Conservation (phyloP, 2,797 vertebrate species). For the Cossypha niveicapilla region DNA sequence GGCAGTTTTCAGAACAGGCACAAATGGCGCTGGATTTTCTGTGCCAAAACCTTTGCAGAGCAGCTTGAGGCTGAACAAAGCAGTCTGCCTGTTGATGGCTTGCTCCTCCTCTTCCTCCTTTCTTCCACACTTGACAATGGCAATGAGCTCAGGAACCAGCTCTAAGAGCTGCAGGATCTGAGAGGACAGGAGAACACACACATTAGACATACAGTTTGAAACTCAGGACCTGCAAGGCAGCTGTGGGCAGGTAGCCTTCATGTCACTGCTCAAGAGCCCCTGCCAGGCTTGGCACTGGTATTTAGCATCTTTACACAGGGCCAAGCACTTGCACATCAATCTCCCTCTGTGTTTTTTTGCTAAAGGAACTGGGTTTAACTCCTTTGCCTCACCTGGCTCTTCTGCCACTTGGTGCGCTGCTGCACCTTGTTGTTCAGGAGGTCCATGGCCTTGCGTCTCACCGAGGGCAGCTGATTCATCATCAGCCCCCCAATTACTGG, state of each 20-base stretch:
- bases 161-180: slow-evolving; percentile 83
- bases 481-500: slow-evolving; percentile 87
- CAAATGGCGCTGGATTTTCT: slow-evolving; percentile 75
- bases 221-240: not conserved
- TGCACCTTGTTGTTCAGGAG: slow-evolving; percentile 94
- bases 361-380: not conserved
- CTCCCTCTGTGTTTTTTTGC: not conserved
- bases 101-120: slow-evolving; percentile 79
- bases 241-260: accelerated
- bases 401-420: slow-evolving; percentile 80
- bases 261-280: not conserved
- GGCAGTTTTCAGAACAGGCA: slow-evolving; percentile 78
- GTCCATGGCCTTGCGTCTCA: slow-evolving; percentile 94
- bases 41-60: slow-evolving; percentile 89
- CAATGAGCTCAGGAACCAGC: slow-evolving; percentile 81
- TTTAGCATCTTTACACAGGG: accelerated
- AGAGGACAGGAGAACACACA: not conserved
- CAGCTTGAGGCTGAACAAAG: slow-evolving; percentile 91
- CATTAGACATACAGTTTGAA: not conserved
- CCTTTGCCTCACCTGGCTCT: slow-evolving; percentile 75
- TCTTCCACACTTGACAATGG: slow-evolving; percentile 73
- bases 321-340: not conserved
- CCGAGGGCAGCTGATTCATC: slow-evolving; percentile 83
- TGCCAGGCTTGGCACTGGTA: not conserved
- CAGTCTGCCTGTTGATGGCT: slow-evolving; percentile 91